A percentile compares a stretch with the other conserved stretches of the same genome.
Evolutionary conservation across 2,888 invertebrate genomes (phyloP).

Genomic region (Parnassius mnemosyne): DNA sequence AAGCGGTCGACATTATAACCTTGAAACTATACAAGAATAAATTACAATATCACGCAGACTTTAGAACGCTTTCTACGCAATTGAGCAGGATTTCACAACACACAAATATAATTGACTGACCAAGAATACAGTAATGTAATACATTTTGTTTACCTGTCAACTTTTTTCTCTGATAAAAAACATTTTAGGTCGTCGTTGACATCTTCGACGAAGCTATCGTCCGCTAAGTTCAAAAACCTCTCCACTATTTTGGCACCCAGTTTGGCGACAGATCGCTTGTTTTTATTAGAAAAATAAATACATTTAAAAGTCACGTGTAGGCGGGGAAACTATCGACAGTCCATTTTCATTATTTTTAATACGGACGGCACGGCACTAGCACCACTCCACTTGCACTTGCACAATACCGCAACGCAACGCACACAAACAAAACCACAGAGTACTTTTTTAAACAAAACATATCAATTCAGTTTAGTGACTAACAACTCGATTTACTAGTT

Average conservation of each 20-base stretch:
- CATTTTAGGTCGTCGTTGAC: constrained; percentile 76
- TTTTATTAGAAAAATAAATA: constrained; percentile 31
- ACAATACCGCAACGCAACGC: constrained; percentile 22
- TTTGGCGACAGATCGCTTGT: constrained; percentile 50
- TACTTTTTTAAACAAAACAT: too few relatives aligned
- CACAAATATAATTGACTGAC: constrained; percentile 24
- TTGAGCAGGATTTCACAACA: constrained; percentile 19
- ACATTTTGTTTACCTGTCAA: constrained; percentile 76
- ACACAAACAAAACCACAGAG: constrained; percentile 24
- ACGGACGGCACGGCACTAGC: constrained; percentile 30
- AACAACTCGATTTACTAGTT: too few relatives aligned
- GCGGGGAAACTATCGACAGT: constrained; percentile 53
- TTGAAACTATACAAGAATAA: constrained; percentile 53
- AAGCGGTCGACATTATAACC: constrained; percentile 62
- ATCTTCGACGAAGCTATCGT: constrained; percentile 74
- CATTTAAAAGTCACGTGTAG: constrained; percentile 59
- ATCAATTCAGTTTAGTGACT: background rate
- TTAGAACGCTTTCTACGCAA: constrained; percentile 22
- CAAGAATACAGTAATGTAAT: constrained; percentile 40
- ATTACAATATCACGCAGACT: constrained; percentile 25
- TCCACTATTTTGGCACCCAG: constrained; percentile 79
- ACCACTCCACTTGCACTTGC: too few relatives aligned
- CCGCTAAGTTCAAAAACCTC: constrained; percentile 71
- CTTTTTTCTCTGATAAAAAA: constrained; percentile 69
- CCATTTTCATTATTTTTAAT: constrained; percentile 46